Conservation (phyloP, 2,888 invertebrate species). For the Amblyteles armatorius region DNA sequence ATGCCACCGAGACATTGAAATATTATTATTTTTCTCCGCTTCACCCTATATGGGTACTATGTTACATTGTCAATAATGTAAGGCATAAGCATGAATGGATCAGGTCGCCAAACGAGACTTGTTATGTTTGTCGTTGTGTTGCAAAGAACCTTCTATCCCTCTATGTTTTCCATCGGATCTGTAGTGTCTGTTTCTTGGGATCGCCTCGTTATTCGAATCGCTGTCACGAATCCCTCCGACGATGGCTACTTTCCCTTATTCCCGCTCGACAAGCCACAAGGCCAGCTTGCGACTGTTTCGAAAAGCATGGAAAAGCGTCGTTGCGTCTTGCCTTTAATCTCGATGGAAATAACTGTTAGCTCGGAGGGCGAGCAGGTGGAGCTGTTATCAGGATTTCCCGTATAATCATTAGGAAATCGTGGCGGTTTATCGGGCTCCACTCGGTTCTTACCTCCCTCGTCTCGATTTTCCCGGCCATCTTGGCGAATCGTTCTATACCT, state of each 20-base stretch:
- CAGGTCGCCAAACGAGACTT: no score
- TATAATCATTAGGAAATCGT: constrained; percentile 54
- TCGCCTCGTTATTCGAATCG: constrained; percentile 5
- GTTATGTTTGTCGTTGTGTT: no score
- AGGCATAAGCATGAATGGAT: no score
- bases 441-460: constrained; percentile 8
- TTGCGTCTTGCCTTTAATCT: constrained; percentile 53
- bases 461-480: constrained; percentile 6
- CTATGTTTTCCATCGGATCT: background rate
- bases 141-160: no score
- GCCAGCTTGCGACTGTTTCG: constrained; percentile 17
- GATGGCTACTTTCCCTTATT: background rate
- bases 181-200: background rate
- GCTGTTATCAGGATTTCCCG: constrained; percentile 54
- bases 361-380: constrained; percentile 2
- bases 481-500: constrained; percentile 14
- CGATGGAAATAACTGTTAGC: constrained; percentile 55
- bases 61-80: no score
- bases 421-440: constrained; percentile 41
- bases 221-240: background rate
- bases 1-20: no score
- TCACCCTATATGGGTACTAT: no score
- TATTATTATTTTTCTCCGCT: no score
- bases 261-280: background rate
- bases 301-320: background rate